These are phyloP conservation scores for Nomia melanderi DNA, from an alignment of 1,140 invertebrate species.

Conservation along the genomic window DNA sequence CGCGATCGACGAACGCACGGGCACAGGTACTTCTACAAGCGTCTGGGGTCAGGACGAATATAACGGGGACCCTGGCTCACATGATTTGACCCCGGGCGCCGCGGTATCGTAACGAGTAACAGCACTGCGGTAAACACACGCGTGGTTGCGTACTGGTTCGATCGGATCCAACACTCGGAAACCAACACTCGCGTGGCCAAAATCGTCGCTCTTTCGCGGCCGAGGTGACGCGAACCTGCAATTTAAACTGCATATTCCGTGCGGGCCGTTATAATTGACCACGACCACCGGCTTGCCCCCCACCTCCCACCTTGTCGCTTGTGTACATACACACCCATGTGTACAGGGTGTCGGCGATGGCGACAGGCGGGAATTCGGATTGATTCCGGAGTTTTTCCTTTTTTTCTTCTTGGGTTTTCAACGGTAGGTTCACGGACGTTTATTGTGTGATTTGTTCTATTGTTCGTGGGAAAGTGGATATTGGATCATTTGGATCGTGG, in stretches of 20 bases:
- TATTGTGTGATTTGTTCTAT: too few species aligned
- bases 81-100: slow-evolving; percentile 30
- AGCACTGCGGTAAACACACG: too few species aligned
- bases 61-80: slow-evolving; percentile 25
- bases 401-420: too few species aligned
- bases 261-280: slow-evolving; percentile 50
- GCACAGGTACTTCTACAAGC: too few species aligned
- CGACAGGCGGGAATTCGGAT: neutral
- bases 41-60: slow-evolving; percentile 32
- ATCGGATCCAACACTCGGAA: slow-evolving; percentile 27
- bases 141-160: too few species aligned
- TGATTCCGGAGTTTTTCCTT: too few species aligned
- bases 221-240: slow-evolving; percentile 74
- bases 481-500: too few species aligned
- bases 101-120: neutral
- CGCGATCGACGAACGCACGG: slow-evolving; percentile 38
- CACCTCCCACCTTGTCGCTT: too few species aligned
- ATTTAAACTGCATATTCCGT: slow-evolving; percentile 72
- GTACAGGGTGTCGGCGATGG: neutral
- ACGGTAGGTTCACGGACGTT: too few species aligned
- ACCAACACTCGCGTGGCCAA: slow-evolving; percentile 20
- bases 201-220: slow-evolving; percentile 42
- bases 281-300: slow-evolving; percentile 7
- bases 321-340: too few species aligned
- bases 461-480: too few species aligned